phyloP scores from a whole-genome alignment of 2,888 invertebrate genomes.

The Punctoribates punctum region DNA sequence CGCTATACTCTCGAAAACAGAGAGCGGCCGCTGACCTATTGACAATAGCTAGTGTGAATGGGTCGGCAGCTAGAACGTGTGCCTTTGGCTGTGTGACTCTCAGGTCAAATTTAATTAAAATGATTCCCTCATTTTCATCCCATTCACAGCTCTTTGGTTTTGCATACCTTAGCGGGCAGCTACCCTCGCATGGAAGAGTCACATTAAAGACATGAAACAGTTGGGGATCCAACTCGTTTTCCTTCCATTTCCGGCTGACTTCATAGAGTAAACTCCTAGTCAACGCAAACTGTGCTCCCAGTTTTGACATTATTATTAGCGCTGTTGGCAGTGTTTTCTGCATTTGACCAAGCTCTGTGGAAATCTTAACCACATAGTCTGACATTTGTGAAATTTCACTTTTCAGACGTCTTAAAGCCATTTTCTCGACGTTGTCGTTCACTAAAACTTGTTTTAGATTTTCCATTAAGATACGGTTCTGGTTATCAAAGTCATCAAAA shows the following conservation, averaged over 20 bases:
- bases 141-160: neutral
- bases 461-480: neutral
- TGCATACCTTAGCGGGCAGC: conserved; percentile 5
- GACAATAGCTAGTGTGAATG: neutral
- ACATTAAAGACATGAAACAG: conserved; percentile 12
- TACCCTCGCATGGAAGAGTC: conserved; percentile 2
- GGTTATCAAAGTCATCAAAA: neutral
- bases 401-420: neutral
- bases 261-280: neutral
- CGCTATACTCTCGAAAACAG: conserved; percentile 5
- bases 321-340: neutral
- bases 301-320: conserved; percentile 11
- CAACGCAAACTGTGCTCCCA: neutral
- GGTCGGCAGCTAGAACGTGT: conserved; percentile 12
- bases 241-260: neutral
- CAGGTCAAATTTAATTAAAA: conserved; percentile 3
- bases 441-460: neutral
- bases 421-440: neutral
- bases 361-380: neutral
- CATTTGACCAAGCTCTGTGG: neutral
- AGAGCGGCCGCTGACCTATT: neutral
- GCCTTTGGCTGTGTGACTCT: neutral
- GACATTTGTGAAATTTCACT: neutral
- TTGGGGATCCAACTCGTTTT: neutral
- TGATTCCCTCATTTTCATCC: neutral